Conservation (phyloP, 2,797 vertebrate species). For the Sphenopsis melanotis region DNA sequence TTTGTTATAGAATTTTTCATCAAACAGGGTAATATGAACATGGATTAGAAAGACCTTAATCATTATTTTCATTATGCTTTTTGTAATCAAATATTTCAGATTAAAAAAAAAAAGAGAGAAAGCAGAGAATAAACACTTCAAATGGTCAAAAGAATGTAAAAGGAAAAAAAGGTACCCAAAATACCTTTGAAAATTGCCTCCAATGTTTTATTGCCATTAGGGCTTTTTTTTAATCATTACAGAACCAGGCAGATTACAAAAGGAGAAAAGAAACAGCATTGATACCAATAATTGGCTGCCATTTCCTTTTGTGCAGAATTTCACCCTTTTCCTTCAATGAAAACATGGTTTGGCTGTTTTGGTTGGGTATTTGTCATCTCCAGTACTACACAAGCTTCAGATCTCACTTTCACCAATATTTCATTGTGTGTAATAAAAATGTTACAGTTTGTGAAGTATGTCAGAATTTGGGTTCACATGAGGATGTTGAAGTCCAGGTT, state of each 20-base stretch:
- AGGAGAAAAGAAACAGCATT: not conserved
- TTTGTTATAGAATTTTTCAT: not conserved
- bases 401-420: not conserved
- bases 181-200: not conserved
- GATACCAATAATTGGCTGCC: not conserved
- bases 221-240: not conserved
- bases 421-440: not conserved
- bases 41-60: not conserved
- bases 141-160: not conserved
- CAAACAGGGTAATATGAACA: not conserved
- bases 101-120: accelerated
- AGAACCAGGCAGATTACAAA: not conserved
- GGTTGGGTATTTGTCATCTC: not conserved
- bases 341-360: accelerated
- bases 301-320: not conserved
- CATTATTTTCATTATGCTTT: not conserved
- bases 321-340: not conserved
- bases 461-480: not conserved
- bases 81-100: not conserved
- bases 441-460: not conserved
- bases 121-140: not conserved
- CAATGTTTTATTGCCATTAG: not conserved
- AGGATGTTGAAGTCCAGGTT: not conserved
- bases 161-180: not conserved
- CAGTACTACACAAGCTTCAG: not conserved